phyloP scores from a whole-genome alignment of 2,113 vertebrate genomes.

The Raphicerus campestris region DNA sequence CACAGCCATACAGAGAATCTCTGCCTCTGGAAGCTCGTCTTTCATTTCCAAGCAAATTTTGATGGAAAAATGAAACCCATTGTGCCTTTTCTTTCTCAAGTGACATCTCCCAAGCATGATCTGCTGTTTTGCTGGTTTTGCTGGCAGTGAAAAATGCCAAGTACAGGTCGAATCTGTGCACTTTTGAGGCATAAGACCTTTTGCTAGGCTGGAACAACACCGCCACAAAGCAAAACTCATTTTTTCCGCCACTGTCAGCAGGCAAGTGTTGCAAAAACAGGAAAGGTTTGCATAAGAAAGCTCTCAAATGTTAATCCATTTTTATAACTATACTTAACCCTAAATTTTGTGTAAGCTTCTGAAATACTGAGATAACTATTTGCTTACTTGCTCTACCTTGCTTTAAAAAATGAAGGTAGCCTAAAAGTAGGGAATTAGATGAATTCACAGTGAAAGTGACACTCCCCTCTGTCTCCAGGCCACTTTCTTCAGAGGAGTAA shows the following conservation, averaged over 20 bases:
- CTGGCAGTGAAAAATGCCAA: conserved; percentile 60
- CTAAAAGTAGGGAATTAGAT: not conserved
- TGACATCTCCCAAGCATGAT: conserved; percentile 52
- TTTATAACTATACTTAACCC: conserved; percentile 50
- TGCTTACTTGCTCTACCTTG: not conserved
- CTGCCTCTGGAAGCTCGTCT: conserved; percentile 9
- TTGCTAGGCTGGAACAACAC: conserved; percentile 46
- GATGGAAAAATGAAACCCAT: conserved; percentile 50
- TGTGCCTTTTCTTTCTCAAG: conserved; percentile 63
- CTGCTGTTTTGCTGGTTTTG: conserved; percentile 49
- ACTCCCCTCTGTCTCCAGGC: not conserved
- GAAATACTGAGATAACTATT: conserved; percentile 46
- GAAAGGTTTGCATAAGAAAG: conserved; percentile 54
- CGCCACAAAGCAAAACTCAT: conserved; percentile 43
- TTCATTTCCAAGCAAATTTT: conserved; percentile 59
- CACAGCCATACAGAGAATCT: not conserved
- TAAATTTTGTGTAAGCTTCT: conserved; percentile 29
- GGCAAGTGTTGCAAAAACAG: not conserved
- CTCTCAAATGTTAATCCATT: conserved; percentile 45
- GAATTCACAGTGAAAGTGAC: not conserved
- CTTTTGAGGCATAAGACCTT: conserved; percentile 57
- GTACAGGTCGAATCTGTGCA: conserved; percentile 25
- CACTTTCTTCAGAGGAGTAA: not conserved
- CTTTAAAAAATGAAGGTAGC: not conserved
- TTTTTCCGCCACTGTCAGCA: conserved; percentile 54